These are phyloP conservation scores for Cydia strobilella DNA, from an alignment of 1,140 invertebrate species.

Conservation along the genomic window DNA sequence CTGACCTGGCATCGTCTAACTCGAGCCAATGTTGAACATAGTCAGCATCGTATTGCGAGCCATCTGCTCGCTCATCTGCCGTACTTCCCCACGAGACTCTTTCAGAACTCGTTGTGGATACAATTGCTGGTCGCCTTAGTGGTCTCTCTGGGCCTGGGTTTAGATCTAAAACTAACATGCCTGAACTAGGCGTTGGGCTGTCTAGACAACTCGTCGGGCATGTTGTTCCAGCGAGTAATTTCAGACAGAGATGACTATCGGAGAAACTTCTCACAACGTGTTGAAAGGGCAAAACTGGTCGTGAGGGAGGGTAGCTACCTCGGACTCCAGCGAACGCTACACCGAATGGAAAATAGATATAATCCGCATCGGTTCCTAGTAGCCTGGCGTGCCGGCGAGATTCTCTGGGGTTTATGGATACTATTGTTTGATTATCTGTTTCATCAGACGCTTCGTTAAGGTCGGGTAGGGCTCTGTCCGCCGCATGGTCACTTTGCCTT, in stretches of 20 bases:
- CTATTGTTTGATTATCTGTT: slow-evolving; percentile 81
- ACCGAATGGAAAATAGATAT: slow-evolving; percentile 85
- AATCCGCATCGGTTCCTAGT: slow-evolving; percentile 82
- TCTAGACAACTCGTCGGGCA: slow-evolving; percentile 79
- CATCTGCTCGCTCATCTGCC: slow-evolving; percentile 80
- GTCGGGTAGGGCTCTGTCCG: slow-evolving; percentile 83
- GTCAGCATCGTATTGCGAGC: slow-evolving; percentile 85
- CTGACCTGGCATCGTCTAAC: slow-evolving; percentile 85
- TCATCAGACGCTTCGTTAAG: slow-evolving; percentile 87
- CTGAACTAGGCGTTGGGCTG: slow-evolving; percentile 81
- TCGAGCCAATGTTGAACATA: slow-evolving; percentile 88
- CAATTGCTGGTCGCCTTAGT: slow-evolving; percentile 63
- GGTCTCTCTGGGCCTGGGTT: slow-evolving; percentile 74
- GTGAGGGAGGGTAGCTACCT: slow-evolving; percentile 86
- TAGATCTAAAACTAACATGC: slow-evolving; percentile 81
- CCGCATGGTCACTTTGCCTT: slow-evolving; percentile 79
- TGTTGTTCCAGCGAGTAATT: slow-evolving; percentile 81
- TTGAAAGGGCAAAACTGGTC: slow-evolving; percentile 85
- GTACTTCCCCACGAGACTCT: slow-evolving; percentile 81
- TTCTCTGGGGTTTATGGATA: slow-evolving; percentile 80
- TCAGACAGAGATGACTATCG: slow-evolving; percentile 86
- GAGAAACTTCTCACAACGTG: slow-evolving; percentile 87
- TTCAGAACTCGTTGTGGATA: slow-evolving; percentile 75
- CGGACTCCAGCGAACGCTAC: slow-evolving; percentile 83
- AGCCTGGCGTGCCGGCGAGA: slow-evolving; percentile 77